These are phyloP conservation scores for Tachysurus fulvidraco DNA, from an alignment of 2,113 vertebrate genomes.

Conservation along the genomic window DNA sequence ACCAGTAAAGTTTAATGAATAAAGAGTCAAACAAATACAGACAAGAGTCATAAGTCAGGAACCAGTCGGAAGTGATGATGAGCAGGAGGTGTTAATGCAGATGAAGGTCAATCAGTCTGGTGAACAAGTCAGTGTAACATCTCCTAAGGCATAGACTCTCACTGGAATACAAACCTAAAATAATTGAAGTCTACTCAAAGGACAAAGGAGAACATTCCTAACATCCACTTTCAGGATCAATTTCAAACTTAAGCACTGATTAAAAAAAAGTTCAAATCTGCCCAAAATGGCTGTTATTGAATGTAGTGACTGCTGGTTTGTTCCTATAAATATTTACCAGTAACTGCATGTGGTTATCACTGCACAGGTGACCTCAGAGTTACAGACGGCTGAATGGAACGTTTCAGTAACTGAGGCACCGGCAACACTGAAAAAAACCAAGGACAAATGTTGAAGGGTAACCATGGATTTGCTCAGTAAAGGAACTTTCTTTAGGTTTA, in stretches of 20 bases:
- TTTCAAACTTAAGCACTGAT: not conserved
- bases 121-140: not conserved
- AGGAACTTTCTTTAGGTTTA: not conserved
- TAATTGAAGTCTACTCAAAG: slow-evolving; percentile 9
- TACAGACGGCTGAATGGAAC: not conserved
- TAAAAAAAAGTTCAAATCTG: not conserved
- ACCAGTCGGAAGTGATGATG: not conserved
- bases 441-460: not conserved
- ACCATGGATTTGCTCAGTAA: not conserved
- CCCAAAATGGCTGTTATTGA: not conserved
- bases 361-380: not conserved
- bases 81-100: not conserved
- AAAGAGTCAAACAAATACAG: not conserved
- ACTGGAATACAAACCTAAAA: not conserved
- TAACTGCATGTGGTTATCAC: not conserved
- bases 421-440: not conserved
- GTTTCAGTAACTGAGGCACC: not conserved
- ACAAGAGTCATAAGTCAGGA: not conserved
- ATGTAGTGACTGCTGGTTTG: not conserved
- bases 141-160: not conserved
- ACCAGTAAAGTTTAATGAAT: not conserved
- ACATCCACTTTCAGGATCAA: not conserved
- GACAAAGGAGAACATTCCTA: not conserved
- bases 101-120: not conserved
- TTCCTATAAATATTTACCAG: not conserved